These are phyloP conservation scores for Cyclina sinensis DNA, from an alignment of 1,140 invertebrate species.

Conservation along the genomic window DNA sequence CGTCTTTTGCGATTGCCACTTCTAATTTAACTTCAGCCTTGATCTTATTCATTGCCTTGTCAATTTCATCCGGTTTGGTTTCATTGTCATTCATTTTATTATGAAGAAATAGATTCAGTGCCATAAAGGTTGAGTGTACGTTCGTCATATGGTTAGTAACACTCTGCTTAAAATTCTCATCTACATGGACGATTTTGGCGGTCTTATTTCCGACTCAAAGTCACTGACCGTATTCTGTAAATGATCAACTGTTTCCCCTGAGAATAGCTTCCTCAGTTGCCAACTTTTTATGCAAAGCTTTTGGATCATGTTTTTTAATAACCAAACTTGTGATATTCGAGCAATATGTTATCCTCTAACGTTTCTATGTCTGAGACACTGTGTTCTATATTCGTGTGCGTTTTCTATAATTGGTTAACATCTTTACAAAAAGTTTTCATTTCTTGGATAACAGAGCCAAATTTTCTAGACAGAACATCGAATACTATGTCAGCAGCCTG, in stretches of 20 bases:
- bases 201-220: neutral
- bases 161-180: too few relatives aligned
- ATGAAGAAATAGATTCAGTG: too few relatives aligned
- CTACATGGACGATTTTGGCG: neutral
- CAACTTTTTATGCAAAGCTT: neutral
- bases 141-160: too few relatives aligned
- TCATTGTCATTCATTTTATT: too few relatives aligned
- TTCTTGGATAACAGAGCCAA: neutral
- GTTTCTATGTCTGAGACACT: neutral
- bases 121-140: too few relatives aligned
- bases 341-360: neutral
- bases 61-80: too few relatives aligned
- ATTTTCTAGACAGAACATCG: neutral
- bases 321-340: neutral
- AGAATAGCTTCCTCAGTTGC: neutral
- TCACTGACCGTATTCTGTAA: neutral
- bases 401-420: neutral
- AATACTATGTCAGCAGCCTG: neutral
- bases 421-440: neutral
- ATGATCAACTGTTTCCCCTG: neutral
- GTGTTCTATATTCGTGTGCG: neutral
- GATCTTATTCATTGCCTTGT: too few relatives aligned
- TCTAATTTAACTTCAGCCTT: too few relatives aligned
- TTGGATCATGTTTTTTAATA: neutral
- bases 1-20: too few relatives aligned